Evolutionary conservation across 1,140 invertebrate genomes (phyloP), one percentile per base, ranked within the genome.

Genomic region (Sminthurides bifidus): DNA sequence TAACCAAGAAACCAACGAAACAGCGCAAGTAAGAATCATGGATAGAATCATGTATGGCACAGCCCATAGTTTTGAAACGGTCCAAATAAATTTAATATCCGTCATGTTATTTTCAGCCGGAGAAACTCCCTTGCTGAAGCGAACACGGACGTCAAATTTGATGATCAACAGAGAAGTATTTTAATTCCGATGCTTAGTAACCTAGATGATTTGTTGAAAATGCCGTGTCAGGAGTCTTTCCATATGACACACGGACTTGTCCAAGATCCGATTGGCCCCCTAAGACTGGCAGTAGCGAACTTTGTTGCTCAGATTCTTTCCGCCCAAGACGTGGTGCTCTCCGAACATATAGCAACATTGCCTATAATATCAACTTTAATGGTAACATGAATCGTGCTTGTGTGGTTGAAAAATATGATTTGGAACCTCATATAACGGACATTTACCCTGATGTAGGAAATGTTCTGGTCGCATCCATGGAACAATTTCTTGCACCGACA

Each of bases 401-500:
- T n/a, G n/a, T n/a, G n/a, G n/a, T n/a, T n/a, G n/a, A n/a, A n/a
- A n/a, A n/a, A n/a, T n/a, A n/a, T n/a, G 24, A 37, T 37, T 37
- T 17, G 33, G 17, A 37, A 37, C 33, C 17, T 37, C 33, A 37
- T 37, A 17, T 17, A 37, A 19, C 19, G 29, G 19, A 10, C 21
- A 8, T 12, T 49, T 49, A 12, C n/a, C 12, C 2, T 38, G 15
- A 10, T 33, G 6, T 24, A 53, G 52, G 52, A 61, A 12, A 31
- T 61, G 19, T 55, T 61, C 41, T 61, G 60, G 60, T 52, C 52
- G 24, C 21, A 55, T 52, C 60, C 60, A 23, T 61, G 56, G 55
- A 61, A 61, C 46, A 61, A 52, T 52, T 61, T 61, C 40, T 44
- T 61, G 10, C 60, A 61, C 38, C 55, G 56, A 8, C 49, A 61